These are phyloP conservation scores for Hydropotes inermis DNA, from an alignment of 2,113 vertebrate species.

Conservation along the genomic window DNA sequence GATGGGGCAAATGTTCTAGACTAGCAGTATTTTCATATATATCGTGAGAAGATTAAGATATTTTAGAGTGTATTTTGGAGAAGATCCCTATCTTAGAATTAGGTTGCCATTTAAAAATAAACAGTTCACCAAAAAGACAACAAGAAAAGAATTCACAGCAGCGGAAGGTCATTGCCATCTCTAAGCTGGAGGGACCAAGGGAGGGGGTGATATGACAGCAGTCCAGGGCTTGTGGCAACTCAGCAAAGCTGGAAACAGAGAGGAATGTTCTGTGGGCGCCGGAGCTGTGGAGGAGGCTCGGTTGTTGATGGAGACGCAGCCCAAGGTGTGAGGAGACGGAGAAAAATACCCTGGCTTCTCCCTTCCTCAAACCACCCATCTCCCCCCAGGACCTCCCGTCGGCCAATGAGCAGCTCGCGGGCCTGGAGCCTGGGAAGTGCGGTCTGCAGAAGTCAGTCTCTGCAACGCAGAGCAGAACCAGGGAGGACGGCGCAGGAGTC, in stretches of 20 bases:
- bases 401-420: background rate
- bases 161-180: background rate
- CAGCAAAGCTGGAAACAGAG: background rate
- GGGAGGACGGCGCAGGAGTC: too few species aligned
- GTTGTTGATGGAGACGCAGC: background rate
- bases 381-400: background rate
- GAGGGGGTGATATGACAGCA: accelerated
- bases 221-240: background rate
- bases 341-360: background rate
- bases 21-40: background rate
- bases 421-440: background rate
- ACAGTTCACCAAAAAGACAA: background rate
- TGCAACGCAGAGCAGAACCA: background rate
- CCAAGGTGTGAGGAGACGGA: background rate
- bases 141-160: background rate
- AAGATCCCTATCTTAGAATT: background rate
- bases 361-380: background rate
- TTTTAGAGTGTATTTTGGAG: background rate
- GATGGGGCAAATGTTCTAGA: background rate
- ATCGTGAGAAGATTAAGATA: background rate
- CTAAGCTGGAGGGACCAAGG: background rate
- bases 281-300: background rate
- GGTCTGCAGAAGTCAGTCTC: background rate
- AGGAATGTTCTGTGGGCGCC: too few species aligned
- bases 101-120: background rate